Percentiles rank a stretch among this genome's conserved stretches.
Evolutionary conservation across 2,113 vertebrate species (phyloP).

Genomic region (Pangasianodon hypophthalmus): DNA sequence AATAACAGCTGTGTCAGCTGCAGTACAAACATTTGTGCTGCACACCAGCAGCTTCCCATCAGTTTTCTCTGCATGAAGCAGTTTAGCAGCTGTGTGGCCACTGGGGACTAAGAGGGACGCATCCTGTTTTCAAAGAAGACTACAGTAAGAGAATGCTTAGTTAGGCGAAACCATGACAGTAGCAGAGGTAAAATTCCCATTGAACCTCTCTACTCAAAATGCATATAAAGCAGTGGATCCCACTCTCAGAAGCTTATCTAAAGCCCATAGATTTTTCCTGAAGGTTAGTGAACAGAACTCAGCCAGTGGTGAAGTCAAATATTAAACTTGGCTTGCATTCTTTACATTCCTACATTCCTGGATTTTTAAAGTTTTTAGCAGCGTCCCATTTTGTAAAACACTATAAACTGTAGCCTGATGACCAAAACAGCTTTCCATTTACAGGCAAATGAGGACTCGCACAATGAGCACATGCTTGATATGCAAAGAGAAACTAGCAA

Average conservation of each 20-base stretch:
- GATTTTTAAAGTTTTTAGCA: background rate
- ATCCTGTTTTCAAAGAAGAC: conserved; percentile 50
- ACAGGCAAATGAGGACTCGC: background rate
- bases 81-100: conserved; percentile 53
- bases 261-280: background rate
- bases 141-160: conserved; percentile 14
- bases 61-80: conserved; percentile 43
- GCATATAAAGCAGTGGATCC: background rate
- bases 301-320: conserved; percentile 36
- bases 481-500: background rate
- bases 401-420: background rate
- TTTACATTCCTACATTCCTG: conserved; percentile 29
- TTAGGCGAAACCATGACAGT: background rate
- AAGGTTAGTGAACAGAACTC: background rate
- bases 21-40: conserved; percentile 44
- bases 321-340: conserved; percentile 48
- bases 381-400: conserved; percentile 1
- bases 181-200: background rate
- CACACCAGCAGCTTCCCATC: conserved; percentile 31
- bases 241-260: background rate
- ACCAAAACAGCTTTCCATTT: background rate
- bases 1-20: conserved; percentile 59
- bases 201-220: background rate
- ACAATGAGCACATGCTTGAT: background rate
- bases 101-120: conserved; percentile 27